Evolutionary conservation across 2,888 invertebrate species (phyloP).

Genomic region (Oeneis ivallda): DNA sequence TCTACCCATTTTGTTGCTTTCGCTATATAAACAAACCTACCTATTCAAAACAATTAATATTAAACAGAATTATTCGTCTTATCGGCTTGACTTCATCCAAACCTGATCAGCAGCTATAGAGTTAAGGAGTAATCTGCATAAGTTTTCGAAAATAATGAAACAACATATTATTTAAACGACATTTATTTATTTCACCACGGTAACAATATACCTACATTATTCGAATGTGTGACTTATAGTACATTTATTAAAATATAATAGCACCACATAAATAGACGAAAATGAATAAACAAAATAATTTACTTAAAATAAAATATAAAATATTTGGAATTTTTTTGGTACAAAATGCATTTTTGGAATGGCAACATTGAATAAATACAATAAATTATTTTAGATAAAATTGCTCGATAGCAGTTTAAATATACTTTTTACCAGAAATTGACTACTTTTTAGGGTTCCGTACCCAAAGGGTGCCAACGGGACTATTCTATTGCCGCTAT

Average conservation of each 20-base stretch:
- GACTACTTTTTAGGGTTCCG: background rate
- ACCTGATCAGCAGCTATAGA: too few species aligned
- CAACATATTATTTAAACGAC: constrained; percentile 1
- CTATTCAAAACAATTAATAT: too few species aligned
- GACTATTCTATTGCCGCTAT: too few species aligned
- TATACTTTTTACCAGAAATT: background rate
- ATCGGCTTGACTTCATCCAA: too few species aligned
- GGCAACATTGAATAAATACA: constrained; percentile 4
- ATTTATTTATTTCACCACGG: constrained; percentile 11
- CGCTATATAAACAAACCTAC: too few species aligned
- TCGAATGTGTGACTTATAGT: constrained; percentile 5
- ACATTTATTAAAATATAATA: constrained; percentile 6
- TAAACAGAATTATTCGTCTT: too few species aligned
- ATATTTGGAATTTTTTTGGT: constrained; percentile 5
- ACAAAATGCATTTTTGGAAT: constrained; percentile 15
- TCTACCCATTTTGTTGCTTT: too few species aligned
- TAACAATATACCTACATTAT: constrained; percentile 13
- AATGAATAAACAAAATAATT: background rate
- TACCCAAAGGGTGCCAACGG: too few species aligned
- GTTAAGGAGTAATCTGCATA: too few species aligned
- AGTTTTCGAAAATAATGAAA: constrained; percentile 3
- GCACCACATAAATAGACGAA: constrained; percentile 13
- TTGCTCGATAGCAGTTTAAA: background rate
- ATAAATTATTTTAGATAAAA: background rate
- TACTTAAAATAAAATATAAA: background rate